Evolutionary conservation across 2,797 vertebrate genomes (phyloP).

Genomic region (Scolopax rusticola): DNA sequence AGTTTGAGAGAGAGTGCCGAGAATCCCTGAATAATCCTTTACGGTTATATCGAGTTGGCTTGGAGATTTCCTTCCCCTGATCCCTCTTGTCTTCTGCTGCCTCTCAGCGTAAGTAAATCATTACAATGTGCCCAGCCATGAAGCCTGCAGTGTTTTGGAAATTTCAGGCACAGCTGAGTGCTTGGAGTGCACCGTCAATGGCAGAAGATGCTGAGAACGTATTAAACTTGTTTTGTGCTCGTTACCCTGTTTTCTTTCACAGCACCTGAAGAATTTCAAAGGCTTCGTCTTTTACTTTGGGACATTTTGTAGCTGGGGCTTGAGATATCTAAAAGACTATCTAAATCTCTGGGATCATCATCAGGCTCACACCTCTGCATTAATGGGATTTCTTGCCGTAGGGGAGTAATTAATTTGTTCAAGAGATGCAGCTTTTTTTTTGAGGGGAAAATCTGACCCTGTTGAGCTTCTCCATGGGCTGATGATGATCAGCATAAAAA

Average conservation of each 20-base stretch:
- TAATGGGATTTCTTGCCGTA: neutral
- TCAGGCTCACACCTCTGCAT: neutral
- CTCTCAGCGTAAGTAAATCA: neutral
- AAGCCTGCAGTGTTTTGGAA: neutral
- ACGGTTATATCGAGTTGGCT: neutral
- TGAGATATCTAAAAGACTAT: neutral
- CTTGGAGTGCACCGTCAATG: neutral
- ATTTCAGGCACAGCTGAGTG: neutral
- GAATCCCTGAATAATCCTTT: neutral
- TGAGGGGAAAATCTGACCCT: neutral
- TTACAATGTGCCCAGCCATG: neutral
- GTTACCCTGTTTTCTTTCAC: neutral
- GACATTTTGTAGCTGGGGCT: neutral
- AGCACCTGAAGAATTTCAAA: neutral
- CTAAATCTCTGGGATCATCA: neutral
- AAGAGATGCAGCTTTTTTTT: neutral
- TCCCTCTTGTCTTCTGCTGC: neutral
- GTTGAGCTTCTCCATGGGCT: neutral
- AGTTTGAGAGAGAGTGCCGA: neutral
- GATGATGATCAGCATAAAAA: neutral
- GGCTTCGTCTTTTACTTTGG: neutral
- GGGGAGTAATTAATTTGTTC: conserved; percentile 26
- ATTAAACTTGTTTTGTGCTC: neutral
- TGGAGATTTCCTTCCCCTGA: neutral
- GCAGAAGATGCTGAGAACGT: neutral